Conservation (phyloP, 2,113 vertebrate species). For the Poeciliopsis prolifica region DNA sequence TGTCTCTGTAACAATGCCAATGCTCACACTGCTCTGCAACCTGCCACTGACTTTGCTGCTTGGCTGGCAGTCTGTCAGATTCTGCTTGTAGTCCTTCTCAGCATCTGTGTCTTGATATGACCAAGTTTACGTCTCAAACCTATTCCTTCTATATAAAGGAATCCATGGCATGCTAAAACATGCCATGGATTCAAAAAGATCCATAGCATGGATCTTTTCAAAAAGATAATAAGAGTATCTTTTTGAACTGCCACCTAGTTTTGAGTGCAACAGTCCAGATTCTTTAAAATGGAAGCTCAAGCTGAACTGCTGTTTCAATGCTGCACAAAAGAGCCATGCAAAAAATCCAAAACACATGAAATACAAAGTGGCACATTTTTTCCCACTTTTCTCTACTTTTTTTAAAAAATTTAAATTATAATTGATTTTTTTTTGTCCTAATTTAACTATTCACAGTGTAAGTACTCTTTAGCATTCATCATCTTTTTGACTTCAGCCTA, state of each 20-base stretch:
- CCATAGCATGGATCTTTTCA: too few relatives aligned
- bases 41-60: not conserved
- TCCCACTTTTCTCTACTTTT: too few relatives aligned
- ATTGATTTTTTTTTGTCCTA: too few relatives aligned
- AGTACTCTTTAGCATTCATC: too few relatives aligned
- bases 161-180: too few relatives aligned
- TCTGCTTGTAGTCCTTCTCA: not conserved
- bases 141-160: not conserved
- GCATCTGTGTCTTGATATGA: not conserved
- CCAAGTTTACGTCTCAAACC: not conserved
- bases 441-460: too few relatives aligned
- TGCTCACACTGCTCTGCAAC: not conserved
- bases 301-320: not conserved
- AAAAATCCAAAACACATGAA: not conserved
- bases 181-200: too few relatives aligned
- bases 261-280: too few relatives aligned
- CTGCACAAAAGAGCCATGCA: not conserved
- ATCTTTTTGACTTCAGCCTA: too few relatives aligned
- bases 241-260: too few relatives aligned
- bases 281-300: not conserved
- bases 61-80: not conserved
- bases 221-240: not conserved
- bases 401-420: too few relatives aligned
- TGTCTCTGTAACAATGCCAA: not conserved
- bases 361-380: not conserved